These are phyloP conservation scores for Erinaceus europaeus DNA, from an alignment of 2,113 vertebrate genomes.

Conservation along the genomic window DNA sequence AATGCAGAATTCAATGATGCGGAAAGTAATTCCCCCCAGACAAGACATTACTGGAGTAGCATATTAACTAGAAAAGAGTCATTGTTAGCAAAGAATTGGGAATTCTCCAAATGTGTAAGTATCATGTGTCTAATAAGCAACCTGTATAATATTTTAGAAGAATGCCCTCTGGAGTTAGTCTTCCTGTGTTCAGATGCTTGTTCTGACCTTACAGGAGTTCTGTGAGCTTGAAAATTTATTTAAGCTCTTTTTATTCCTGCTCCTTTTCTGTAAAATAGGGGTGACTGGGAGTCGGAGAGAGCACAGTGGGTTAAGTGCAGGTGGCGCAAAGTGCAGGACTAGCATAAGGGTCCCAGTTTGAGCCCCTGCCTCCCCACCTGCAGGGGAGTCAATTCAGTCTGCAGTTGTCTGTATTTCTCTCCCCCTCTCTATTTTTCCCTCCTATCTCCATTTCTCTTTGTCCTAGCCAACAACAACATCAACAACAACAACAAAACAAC, in stretches of 20 bases:
- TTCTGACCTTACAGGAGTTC: background rate
- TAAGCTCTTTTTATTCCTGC: background rate
- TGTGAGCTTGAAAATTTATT: background rate
- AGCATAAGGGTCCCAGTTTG: too few species aligned
- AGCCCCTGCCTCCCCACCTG: too few species aligned
- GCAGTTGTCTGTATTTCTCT: too few species aligned
- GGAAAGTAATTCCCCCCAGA: slow-evolving; percentile 49
- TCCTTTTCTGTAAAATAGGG: slow-evolving; percentile 25
- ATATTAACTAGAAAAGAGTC: slow-evolving; percentile 29
- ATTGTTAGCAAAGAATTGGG: background rate
- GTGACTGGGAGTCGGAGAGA: too few species aligned
- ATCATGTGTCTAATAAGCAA: background rate
- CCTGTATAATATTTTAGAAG: background rate
- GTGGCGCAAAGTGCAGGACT: too few species aligned
- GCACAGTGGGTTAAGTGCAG: too few species aligned
- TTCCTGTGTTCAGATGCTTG: background rate
- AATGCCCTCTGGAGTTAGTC: background rate
- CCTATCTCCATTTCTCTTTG: too few species aligned
- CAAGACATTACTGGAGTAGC: slow-evolving; percentile 38
- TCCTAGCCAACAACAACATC: too few species aligned
- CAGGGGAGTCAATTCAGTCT: too few species aligned
- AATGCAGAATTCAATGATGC: slow-evolving; percentile 38
- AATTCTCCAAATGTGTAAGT: background rate
- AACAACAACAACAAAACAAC: too few species aligned
- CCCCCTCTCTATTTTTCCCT: too few species aligned